A percentile compares a stretch with the other conserved stretches of the same genome.
These are phyloP conservation scores for Forbesichthys agassizii DNA, from an alignment of 2,113 vertebrate species.

Conservation along the genomic window DNA sequence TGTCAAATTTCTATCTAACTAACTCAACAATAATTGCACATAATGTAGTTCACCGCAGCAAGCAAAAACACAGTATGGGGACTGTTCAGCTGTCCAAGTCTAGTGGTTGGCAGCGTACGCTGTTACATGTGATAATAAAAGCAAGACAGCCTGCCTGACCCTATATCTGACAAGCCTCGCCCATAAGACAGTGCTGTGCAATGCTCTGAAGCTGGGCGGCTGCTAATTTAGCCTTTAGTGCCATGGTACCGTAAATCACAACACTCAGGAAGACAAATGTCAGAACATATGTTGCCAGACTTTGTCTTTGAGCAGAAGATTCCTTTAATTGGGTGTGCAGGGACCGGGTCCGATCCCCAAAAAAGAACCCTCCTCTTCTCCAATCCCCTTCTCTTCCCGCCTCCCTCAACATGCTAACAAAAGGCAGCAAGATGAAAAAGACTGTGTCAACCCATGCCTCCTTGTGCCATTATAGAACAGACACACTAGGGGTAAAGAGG, in stretches of 20 bases:
- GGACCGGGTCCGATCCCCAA: constrained; percentile 79
- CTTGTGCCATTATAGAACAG: constrained; percentile 81
- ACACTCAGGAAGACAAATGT: constrained; percentile 82
- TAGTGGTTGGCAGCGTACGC: constrained; percentile 17
- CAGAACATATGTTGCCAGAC: constrained; percentile 81
- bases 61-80: constrained; percentile 27
- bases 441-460: constrained; percentile 75
- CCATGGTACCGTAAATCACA: constrained; percentile 76
- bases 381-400: constrained; percentile 21
- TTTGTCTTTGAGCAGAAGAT: constrained; percentile 78
- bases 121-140: constrained; percentile 48
- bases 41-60: background rate
- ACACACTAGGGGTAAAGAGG: constrained; percentile 80
- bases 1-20: background rate
- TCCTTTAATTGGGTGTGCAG: constrained; percentile 85
- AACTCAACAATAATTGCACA: background rate
- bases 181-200: constrained; percentile 56
- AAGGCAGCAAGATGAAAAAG: constrained; percentile 81
- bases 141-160: constrained; percentile 56
- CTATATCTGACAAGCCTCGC: constrained; percentile 59
- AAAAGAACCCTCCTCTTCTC: constrained; percentile 56
- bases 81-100: constrained; percentile 42
- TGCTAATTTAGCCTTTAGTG: constrained; percentile 84
- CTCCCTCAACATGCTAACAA: constrained; percentile 80
- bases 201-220: constrained; percentile 70